Evolutionary conservation across 2,113 vertebrate genomes (phyloP).

Genomic region (Xiphorhynchus elegans): DNA sequence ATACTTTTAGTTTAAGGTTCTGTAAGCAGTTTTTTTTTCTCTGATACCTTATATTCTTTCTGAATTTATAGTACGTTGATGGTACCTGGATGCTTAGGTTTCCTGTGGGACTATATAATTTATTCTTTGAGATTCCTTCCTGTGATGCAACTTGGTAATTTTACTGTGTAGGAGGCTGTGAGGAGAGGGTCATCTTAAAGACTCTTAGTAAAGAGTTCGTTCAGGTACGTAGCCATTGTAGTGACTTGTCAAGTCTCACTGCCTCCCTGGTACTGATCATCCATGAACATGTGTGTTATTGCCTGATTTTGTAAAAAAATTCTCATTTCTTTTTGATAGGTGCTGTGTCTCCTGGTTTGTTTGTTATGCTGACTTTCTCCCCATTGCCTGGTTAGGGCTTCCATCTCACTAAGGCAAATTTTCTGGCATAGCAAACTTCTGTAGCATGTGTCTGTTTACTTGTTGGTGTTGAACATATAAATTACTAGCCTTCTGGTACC

Average conservation of each 20-base stretch:
- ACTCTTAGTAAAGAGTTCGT: neutral
- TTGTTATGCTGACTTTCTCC: neutral
- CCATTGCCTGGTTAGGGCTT: neutral
- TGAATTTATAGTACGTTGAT: neutral
- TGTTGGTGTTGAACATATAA: neutral
- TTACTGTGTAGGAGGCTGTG: neutral
- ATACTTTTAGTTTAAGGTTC: neutral
- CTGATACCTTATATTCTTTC: neutral
- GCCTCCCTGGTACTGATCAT: neutral
- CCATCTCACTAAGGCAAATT: neutral
- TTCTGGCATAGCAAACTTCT: neutral
- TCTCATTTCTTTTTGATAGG: neutral
- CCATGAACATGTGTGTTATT: fast-evolving
- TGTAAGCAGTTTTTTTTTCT: neutral
- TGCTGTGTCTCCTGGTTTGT: neutral
- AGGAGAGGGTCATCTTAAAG: neutral
- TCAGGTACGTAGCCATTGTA: neutral
- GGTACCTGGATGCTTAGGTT: neutral
- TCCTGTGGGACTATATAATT: neutral
- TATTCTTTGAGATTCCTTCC: neutral
- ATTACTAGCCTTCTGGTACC: neutral
- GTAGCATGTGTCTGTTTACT: neutral
- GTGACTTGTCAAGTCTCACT: neutral
- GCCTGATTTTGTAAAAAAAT: neutral
- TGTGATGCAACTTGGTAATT: neutral